Conservation (phyloP, 2,888 invertebrate species). For the Nomada goodeniana region DNA sequence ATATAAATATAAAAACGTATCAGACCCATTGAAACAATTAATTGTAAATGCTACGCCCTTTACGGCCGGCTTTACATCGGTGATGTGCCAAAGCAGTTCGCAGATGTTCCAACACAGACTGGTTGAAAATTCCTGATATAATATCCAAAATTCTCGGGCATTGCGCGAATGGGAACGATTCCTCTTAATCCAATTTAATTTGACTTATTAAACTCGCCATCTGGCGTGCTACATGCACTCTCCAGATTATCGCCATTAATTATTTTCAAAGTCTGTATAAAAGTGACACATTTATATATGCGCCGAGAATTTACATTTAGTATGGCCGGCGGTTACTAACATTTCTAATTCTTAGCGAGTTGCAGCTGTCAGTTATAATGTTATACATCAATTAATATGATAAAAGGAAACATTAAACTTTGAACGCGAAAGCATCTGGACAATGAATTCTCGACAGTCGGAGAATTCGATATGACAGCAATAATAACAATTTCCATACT, state of each 20-base stretch:
- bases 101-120: slow-evolving; percentile 56
- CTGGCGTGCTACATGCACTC: slow-evolving; percentile 69
- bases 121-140: slow-evolving; percentile 70
- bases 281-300: slow-evolving; percentile 13
- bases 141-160: slow-evolving; percentile 72
- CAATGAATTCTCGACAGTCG: no score
- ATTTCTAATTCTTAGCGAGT: no score
- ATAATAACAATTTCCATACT: background rate
- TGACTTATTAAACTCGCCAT: slow-evolving; percentile 79
- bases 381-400: background rate
- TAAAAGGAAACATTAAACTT: background rate
- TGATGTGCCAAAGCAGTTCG: slow-evolving; percentile 51
- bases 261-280: slow-evolving; percentile 63
- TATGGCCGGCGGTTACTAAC: no score
- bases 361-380: no score
- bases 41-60: background rate
- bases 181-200: slow-evolving; percentile 77
- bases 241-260: slow-evolving; percentile 67
- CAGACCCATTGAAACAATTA: slow-evolving; percentile 25
- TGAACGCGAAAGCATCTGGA: no score
- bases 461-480: no score
- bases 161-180: slow-evolving; percentile 52
- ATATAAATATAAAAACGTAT: slow-evolving; percentile 18
- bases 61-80: slow-evolving; percentile 42
- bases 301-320: no score